Evolutionary conservation across 2,113 vertebrate species (phyloP), one percentile per base, ranked within the genome.

Genomic region (Chascanopsetta lugubris): DNA sequence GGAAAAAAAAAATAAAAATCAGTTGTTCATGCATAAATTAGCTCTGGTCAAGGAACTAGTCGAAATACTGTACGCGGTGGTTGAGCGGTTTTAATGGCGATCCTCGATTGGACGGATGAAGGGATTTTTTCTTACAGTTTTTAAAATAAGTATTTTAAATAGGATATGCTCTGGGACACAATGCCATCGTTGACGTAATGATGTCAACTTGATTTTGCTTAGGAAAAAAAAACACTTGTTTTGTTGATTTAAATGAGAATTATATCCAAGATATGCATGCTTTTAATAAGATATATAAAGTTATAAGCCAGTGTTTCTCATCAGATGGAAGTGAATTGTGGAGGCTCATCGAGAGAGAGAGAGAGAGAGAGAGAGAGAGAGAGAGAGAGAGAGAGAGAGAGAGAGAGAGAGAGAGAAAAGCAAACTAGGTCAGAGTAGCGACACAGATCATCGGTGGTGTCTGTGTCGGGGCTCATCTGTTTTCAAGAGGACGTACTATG

Each of bases 231-330:
- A 62, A 18, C 50, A 8, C 72, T 78, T 22, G 60, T 84, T 80
- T 80, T 76, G 69, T 89, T 84, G 62, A 76, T 77, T n/a, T 78
- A 85, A 70, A 85, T 71, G 72, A 80, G 60, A 88, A 80, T 61
- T 90, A 83, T 90, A 89, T 86, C 80, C 86, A 85, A 89, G 85
- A 89, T 91, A 88, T 92, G 91, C 92, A 93, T 93, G 92, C 88
- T 77, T 88, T 88, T 87, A 85, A 79, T 90, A 88, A 85, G 80
- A 77, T 88, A 79, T 87, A 88, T 86, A 81, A 78, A 69, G 68
- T 89, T 85, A 65, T 76, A 80, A 83, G 69, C 77, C 71, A 72
- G 74, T 81, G 69, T 83, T 78, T 85, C 60, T 87, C 73, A 78
- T 77, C 63, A 79, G 32, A 72, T 45, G 40, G 59, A 77, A 73